phyloP scores from a whole-genome alignment of 1,140 invertebrate species.

The Trichoplusia ni region DNA sequence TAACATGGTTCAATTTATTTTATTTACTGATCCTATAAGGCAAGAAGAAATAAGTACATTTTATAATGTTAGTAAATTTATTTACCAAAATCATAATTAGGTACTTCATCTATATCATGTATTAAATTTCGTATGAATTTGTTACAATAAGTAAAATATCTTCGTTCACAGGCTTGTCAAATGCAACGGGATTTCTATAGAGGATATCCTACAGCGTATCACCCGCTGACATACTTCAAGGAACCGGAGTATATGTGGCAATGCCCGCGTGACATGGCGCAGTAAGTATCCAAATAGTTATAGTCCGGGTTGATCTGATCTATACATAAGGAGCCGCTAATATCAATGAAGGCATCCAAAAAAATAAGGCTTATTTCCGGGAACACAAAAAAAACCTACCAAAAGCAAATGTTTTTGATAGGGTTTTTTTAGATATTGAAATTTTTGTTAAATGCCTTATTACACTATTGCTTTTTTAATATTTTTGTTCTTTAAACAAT shows the following conservation, averaged over 20 bases:
- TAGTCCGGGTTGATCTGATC: too few species aligned
- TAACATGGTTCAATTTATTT: constrained; percentile 70
- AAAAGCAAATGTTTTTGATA: too few species aligned
- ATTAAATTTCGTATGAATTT: not conserved
- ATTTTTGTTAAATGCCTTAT: too few species aligned
- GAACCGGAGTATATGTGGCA: constrained; percentile 77
- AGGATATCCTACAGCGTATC: constrained; percentile 77
- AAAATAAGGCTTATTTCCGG: too few species aligned
- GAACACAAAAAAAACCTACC: too few species aligned
- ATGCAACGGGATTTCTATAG: constrained; percentile 82
- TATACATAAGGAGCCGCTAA: too few species aligned
- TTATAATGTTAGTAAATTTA: constrained; percentile 53
- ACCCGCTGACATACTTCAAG: constrained; percentile 82
- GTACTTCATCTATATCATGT: too few species aligned
- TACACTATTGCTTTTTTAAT: too few species aligned
- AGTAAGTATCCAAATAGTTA: constrained; percentile 10
- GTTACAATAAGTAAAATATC: constrained; percentile 12
- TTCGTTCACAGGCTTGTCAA: constrained; percentile 77
- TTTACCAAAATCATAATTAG: too few species aligned
- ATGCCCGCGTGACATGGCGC: constrained; percentile 70
- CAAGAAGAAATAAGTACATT: constrained; percentile 72
- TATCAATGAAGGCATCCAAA: too few species aligned
- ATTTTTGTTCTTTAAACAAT: too few species aligned
- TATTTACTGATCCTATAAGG: constrained; percentile 69
- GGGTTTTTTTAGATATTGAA: too few species aligned